Base-by-base conservation (phyloP, 2,797 vertebrate genomes). In the Falco rusticolus region DNA sequence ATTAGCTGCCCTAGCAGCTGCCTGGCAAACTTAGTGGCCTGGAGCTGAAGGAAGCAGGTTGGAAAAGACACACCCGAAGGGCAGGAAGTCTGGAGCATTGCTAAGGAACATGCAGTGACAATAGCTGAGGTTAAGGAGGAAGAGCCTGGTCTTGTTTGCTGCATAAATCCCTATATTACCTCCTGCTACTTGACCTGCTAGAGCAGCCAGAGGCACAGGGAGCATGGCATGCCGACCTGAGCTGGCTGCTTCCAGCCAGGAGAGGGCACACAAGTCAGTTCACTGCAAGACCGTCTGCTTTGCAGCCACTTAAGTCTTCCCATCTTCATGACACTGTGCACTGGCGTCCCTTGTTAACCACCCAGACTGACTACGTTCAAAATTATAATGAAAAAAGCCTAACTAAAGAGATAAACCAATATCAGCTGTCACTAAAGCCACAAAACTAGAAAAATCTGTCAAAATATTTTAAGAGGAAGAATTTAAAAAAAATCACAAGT, bases 201-300 rank as follows among this genome's bases (percentile, higher is more conserved):
- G 66, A 90, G 87, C 95, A 89, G 94, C 68, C 84, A 70, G 93
- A 16, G 1, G 93, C 82, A 5, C 61, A 13, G 33, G 54, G 84
- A 90, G 57, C 76, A 79, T 57, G 92, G 92, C 15, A 9, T 70
- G 78, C 68, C 0, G 12, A 78, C 66, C 95, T 84, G 94, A 95
- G 87, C 90, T 90, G 89, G 89, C 95, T 95, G 84, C 75, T 93
- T 95, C 65, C 93, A 92, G 61, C 96, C 96, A 96, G 95, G 89
- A 97, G 97, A 96, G 97, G 97, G 95, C 94, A 95, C 69, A 88
- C 79, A 83, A 87, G 78, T 48, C 95, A 96, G 91, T 3, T 76
- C 87, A 26, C 94, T 53, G 88, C 13, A 11, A 29, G 45, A 4
- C 59, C 7, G 43, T 1, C 53, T 22, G 74, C 61, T 48, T 86